phyloP scores from a whole-genome alignment of 1,140 invertebrate species.

The Caerostris darwini region DNA sequence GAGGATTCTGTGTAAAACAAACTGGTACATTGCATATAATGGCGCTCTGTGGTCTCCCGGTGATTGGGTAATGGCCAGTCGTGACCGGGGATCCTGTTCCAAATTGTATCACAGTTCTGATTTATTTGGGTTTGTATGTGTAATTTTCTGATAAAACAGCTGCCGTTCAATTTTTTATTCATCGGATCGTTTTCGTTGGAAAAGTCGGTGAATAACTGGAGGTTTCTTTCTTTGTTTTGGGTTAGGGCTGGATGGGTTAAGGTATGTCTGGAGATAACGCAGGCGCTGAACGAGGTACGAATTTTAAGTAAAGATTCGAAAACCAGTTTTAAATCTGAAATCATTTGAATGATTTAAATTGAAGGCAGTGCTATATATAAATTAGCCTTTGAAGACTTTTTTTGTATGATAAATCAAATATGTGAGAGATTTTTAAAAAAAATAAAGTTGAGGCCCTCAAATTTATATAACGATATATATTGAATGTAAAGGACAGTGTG shows the following conservation, averaged over 20 bases:
- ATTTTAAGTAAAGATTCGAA: no score
- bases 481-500: no score
- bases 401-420: no score
- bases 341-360: no score
- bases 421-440: no score
- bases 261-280: neutral
- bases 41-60: neutral
- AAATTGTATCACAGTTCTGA: conserved; percentile 2
- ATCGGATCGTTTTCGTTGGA: neutral
- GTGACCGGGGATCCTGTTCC: conserved; percentile 10
- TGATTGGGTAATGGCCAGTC: neutral
- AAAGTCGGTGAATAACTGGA: neutral
- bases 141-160: neutral
- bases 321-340: no score
- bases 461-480: no score
- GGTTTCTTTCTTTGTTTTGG: neutral
- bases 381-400: no score
- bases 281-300: no score
- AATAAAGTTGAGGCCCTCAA: no score
- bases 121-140: neutral
- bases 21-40: conserved; percentile 36
- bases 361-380: no score
- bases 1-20: conserved; percentile 27
- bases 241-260: neutral
- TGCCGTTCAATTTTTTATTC: neutral